Conservation (phyloP, 2,113 vertebrate genomes). For the Elanus axillaris region DNA sequence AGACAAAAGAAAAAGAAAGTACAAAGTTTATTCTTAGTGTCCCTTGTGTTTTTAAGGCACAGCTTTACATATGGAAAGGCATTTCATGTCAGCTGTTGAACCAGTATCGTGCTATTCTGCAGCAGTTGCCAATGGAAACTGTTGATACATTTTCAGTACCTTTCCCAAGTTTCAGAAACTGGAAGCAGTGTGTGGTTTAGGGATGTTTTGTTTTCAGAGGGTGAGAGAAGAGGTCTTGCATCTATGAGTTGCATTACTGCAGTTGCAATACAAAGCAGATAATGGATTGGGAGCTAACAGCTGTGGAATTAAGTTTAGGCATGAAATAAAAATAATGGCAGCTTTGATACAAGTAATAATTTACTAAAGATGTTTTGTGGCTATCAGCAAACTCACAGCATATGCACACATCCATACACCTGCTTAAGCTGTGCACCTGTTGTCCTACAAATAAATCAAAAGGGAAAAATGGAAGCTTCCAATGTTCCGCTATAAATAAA, state of each 20-base stretch:
- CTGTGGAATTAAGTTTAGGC: constrained; percentile 52
- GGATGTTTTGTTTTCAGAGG: neutral
- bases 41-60: constrained; percentile 84
- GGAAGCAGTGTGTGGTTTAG: neutral
- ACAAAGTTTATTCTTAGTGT: constrained; percentile 78
- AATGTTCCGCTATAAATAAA: constrained; percentile 25
- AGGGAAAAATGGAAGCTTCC: neutral
- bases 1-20: constrained; percentile 76
- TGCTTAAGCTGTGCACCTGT: constrained; percentile 26
- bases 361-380: constrained; percentile 39
- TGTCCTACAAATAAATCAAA: constrained; percentile 22
- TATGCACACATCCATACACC: neutral
- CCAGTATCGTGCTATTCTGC: constrained; percentile 65
- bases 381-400: constrained; percentile 22
- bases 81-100: constrained; percentile 82
- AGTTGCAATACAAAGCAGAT: constrained; percentile 24
- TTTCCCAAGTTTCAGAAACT: constrained; percentile 61
- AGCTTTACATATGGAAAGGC: constrained; percentile 85
- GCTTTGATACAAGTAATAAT: constrained; percentile 40
- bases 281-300: constrained; percentile 24
- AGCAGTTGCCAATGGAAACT: constrained; percentile 68
- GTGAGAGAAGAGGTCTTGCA: neutral
- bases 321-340: constrained; percentile 33
- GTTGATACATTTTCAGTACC: constrained; percentile 29
- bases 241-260: neutral